Evolutionary conservation across 2,113 vertebrate species (phyloP), one percentile per base, ranked within the genome.

Genomic region (Gallinago paraguaiae): DNA sequence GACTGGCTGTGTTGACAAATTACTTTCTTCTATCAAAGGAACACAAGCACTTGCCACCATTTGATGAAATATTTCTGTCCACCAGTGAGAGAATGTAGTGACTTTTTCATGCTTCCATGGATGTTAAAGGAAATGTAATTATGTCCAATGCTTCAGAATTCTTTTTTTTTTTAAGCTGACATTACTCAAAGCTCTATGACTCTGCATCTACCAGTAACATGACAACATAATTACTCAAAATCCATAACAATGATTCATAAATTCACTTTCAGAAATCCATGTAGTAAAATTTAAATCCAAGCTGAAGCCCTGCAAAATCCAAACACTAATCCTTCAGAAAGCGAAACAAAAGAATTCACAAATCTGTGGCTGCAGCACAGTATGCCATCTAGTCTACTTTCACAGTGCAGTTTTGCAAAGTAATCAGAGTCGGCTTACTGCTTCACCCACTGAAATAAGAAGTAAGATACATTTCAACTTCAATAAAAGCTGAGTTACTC

Each of bases 151-250:
- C 57, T 92, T 93, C 76, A 57, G 75, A 97, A 95, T 74, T 63
- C 54, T 20, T 54, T 57, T 89, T 57, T 89, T 77, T 24, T 54
- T 83, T 45, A 84, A 77, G 54, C 31, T 97, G 93, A 90, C 75
- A 86, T 97, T 95, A 97, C 76, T 96, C 51, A 89, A 82, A 97
- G 77, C 20, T 97, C 74, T 92, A 48, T 87, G 90, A 97, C 76
- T 96, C 91, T 95, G 78, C 87, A 88, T 96, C 91, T 94, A 91
- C 92, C 93, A 95, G 82, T 79, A 98, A 96, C 94, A 97, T 95
- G 96, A 97, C 92, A 97, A 96, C 80, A 71, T 80, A 97, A 94
- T 95, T 94, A 94, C 93, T 97, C 57, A 91, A 97, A 97, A 94
- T 86, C 82, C 63, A 15, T 37, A 80, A 56, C 39, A 83, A 92